Evolutionary conservation across 2,113 vertebrate genomes (phyloP), one percentile per base, ranked within the genome.

Genomic region (Engraulis encrasicolus): DNA sequence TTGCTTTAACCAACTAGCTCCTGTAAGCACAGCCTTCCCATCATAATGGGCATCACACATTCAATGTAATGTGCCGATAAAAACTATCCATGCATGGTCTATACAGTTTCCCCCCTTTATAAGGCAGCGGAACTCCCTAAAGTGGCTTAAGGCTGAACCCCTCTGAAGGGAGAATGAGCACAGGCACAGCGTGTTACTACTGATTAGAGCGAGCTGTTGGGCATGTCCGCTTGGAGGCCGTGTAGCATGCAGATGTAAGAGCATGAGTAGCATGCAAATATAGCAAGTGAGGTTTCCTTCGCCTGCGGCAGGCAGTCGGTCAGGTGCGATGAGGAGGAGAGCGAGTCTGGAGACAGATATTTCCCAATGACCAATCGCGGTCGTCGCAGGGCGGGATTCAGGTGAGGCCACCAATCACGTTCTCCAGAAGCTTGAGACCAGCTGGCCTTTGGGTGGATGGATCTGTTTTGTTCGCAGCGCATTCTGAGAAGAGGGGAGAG

Each of bases 381-480:
- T 12, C 66, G 17, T 31, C 14, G 27, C 27, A 74, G 12, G 66
- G 12, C 12, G 5, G 66, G 6, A 27, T 31, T 34, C 14, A 15
- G 11, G 27, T 9, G 15, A 5, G 34, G 27, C 77, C 7, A 83
- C 14, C n/a, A 78, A 49, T 95, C 92, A 97, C 0, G 94, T 92
- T 86, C 92, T 96, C 96, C 96, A 98, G 90, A 99, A 99, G 18
- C 88, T 85, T 9, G 96, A 71, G 14, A 87, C 91, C 81, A 99
- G 93, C 83, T 94, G 91, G 0, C 97, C 97, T 88, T 95, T 97
- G 18, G 98, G 97, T 0, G 95, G 85, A 9, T 94, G 95, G 84
- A 99, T 93, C 86, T 93, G 91, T 74, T 90, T 89, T 61, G 82
- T 92, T 88, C 90, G 89, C 81, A 95, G 88, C 0, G 92, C 90